phyloP scores from a whole-genome alignment of 2,888 invertebrate genomes.

The Incurvaria masculella region DNA sequence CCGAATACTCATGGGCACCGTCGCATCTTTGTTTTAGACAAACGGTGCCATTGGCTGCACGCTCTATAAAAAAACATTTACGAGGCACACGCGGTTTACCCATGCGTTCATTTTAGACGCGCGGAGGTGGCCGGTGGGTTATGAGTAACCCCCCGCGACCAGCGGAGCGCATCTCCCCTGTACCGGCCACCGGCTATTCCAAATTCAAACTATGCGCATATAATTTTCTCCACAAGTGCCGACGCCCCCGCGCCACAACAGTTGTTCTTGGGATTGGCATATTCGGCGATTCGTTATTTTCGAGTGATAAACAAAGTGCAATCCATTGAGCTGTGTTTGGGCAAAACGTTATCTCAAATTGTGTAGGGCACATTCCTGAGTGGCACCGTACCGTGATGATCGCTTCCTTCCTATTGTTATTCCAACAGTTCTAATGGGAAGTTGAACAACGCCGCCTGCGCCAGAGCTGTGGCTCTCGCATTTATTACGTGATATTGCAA shows the following conservation, averaged over 20 bases:
- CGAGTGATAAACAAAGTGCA: too few species aligned
- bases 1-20: too few species aligned
- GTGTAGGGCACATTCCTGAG: conserved; percentile 32
- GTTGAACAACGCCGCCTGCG: conserved; percentile 11
- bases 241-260: too few species aligned
- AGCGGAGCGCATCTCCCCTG: conserved; percentile 55
- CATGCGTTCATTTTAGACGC: conserved; percentile 45
- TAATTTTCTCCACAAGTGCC: too few species aligned
- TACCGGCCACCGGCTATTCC: conserved; percentile 20
- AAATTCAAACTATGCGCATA: too few species aligned
- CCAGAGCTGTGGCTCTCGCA: not conserved
- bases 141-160: conserved; percentile 55
- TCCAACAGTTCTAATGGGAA: conserved; percentile 8
- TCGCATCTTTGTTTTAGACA: too few species aligned
- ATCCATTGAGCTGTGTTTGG: too few species aligned
- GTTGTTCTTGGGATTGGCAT: too few species aligned
- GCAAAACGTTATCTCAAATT: not conserved
- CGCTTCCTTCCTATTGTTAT: conserved; percentile 17
- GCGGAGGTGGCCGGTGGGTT: too few species aligned
- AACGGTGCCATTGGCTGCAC: too few species aligned
- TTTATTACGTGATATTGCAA: not conserved
- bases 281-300: too few species aligned
- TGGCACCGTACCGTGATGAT: conserved; percentile 9
- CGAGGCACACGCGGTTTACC: conserved; percentile 21
- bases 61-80: too few species aligned